Percentiles rank a stretch among this genome's conserved stretches.
Evolutionary conservation across 2,797 vertebrate species (phyloP).

Genomic region (Dryobates pubescens): DNA sequence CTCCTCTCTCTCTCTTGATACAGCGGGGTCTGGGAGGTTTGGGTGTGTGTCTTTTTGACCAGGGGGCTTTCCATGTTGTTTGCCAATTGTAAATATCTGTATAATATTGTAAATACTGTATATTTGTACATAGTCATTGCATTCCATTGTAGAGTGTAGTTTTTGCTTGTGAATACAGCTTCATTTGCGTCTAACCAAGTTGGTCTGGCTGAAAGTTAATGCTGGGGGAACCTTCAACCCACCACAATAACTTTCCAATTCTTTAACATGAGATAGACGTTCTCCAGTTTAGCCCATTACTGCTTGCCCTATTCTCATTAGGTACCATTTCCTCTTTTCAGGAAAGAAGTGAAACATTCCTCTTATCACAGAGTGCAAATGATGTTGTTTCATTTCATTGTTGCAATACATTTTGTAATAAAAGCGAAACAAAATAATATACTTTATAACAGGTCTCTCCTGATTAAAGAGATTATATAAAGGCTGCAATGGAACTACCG

Average conservation of each 20-base stretch:
- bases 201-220: too few relatives aligned
- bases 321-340: not conserved
- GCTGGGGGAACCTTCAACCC: too few relatives aligned
- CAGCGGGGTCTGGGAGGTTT: too few relatives aligned
- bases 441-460: not conserved
- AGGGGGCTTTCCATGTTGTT: too few relatives aligned
- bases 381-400: not conserved
- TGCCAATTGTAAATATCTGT: too few relatives aligned
- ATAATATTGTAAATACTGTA: too few relatives aligned
- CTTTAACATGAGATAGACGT: not conserved
- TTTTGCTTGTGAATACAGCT: too few relatives aligned
- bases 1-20: too few relatives aligned
- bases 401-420: not conserved
- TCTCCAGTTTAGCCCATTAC: not conserved
- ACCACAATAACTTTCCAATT: not conserved
- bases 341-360: not conserved
- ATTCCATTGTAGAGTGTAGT: too few relatives aligned
- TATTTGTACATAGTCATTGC: too few relatives aligned
- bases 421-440: not conserved
- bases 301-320: not conserved
- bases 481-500: not conserved
- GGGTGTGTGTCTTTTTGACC: too few relatives aligned
- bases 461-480: not conserved
- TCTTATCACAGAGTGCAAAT: not conserved
- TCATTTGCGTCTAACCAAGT: too few relatives aligned